Conservation (phyloP, 35 echinoderm and acorn worm genomes). For the Ptychodera flava region DNA sequence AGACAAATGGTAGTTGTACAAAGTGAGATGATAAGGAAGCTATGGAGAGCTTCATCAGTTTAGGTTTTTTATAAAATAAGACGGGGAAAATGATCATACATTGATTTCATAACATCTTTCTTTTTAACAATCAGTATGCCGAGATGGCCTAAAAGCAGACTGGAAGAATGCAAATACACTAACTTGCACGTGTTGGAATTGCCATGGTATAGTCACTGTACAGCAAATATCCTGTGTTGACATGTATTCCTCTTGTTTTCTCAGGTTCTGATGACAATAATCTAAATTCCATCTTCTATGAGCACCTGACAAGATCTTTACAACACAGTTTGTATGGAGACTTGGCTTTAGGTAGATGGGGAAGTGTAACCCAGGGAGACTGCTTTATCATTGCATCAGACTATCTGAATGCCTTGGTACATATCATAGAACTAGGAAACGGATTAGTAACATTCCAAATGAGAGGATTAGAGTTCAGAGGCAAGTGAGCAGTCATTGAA, state of each 20-base stretch:
- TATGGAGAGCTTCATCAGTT: too few species aligned
- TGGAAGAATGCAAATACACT: too few species aligned
- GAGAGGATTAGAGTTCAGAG: slow-evolving; percentile 92
- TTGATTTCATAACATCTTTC: too few species aligned
- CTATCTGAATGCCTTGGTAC: slow-evolving; percentile 94
- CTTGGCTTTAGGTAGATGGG: slow-evolving; percentile 73
- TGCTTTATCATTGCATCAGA: slow-evolving; percentile 95
- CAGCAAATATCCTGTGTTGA: too few species aligned
- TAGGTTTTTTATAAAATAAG: too few species aligned
- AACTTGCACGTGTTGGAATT: too few species aligned
- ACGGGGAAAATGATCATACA: too few species aligned
- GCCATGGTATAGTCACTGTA: too few species aligned
- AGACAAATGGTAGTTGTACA: too few species aligned
- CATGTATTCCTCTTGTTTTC: neutral
- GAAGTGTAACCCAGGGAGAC: slow-evolving; percentile 69
- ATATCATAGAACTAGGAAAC: slow-evolving; percentile 91
- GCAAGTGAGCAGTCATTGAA: slow-evolving; percentile 17
- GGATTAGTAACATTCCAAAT: slow-evolving; percentile 94
- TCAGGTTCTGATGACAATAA: slow-evolving; percentile 92
- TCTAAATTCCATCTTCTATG: slow-evolving; percentile 97
- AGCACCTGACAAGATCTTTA: slow-evolving; percentile 91
- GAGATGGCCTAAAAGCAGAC: too few species aligned
- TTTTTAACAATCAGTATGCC: too few species aligned
- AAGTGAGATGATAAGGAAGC: too few species aligned
- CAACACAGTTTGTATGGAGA: slow-evolving; percentile 94